phyloP scores from a whole-genome alignment of 2,888 invertebrate species.

The Adela reaumurella region DNA sequence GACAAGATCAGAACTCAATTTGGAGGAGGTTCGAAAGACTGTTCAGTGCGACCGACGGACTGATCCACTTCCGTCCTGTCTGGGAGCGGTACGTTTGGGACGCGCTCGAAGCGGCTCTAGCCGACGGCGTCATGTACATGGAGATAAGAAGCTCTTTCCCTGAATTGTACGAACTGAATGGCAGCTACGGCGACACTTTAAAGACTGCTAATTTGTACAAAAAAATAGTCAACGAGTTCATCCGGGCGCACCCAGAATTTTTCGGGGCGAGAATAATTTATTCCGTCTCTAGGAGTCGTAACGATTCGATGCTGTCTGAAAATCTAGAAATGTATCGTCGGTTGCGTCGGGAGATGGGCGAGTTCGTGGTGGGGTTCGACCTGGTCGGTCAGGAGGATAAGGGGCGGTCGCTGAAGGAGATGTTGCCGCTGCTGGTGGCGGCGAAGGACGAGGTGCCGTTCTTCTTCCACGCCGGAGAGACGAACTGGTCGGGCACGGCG shows the following conservation, averaged over 20 bases:
- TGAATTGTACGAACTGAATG: slow-evolving; percentile 60
- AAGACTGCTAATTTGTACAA: slow-evolving; percentile 56
- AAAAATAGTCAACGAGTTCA: slow-evolving; percentile 54
- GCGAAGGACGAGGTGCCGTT: slow-evolving; percentile 55
- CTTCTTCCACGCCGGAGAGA: slow-evolving; percentile 80
- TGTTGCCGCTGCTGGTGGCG: slow-evolving; percentile 49
- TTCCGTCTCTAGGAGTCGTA: slow-evolving; percentile 47
- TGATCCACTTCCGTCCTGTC: slow-evolving; percentile 60
- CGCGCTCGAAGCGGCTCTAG: slow-evolving; percentile 58
- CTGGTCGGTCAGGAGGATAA: slow-evolving; percentile 78
- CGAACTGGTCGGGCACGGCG: slow-evolving; percentile 64
- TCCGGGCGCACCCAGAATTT: slow-evolving; percentile 59
- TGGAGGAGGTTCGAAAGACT: slow-evolving; percentile 59
- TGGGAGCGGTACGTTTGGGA: slow-evolving; percentile 62
- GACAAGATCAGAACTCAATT: slow-evolving; percentile 48
- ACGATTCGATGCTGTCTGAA: too few relatives aligned
- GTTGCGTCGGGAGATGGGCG: slow-evolving; percentile 53
- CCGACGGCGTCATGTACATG: slow-evolving; percentile 68
- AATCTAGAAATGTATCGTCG: slow-evolving; percentile 27
- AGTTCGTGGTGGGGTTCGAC: slow-evolving; percentile 74
- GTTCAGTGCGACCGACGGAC: slow-evolving; percentile 44
- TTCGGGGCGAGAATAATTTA: slow-evolving; percentile 66
- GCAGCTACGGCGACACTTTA: slow-evolving; percentile 42
- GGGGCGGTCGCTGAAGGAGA: slow-evolving; percentile 61
- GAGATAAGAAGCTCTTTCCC: slow-evolving; percentile 63